phyloP scores from a whole-genome alignment of 2,888 invertebrate species.

The Oligia fasciuncula region DNA sequence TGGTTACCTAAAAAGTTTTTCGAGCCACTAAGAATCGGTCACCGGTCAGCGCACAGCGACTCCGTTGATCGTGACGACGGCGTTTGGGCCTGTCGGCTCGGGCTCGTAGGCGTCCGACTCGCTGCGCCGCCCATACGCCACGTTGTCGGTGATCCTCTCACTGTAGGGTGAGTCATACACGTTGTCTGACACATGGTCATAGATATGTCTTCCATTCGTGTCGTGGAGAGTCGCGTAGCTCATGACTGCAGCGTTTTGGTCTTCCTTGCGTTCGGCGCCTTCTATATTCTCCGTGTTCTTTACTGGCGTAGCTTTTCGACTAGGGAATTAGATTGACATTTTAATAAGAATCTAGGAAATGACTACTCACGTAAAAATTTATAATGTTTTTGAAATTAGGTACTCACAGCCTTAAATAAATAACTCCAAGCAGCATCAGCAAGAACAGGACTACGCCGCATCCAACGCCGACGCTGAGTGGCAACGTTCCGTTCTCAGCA shows the following conservation, averaged over 20 bases:
- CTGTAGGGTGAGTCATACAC: conserved; percentile 94
- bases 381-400: conserved; percentile 11
- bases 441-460: conserved; percentile 95
- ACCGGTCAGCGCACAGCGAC: conserved; percentile 94
- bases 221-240: conserved; percentile 96
- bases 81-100: conserved; percentile 91
- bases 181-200: conserved; percentile 91
- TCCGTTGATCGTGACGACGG: conserved; percentile 96
- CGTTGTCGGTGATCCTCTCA: conserved; percentile 88
- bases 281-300: conserved; percentile 97
- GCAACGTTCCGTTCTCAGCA: conserved; percentile 93
- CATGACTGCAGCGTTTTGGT: conserved; percentile 96
- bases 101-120: conserved; percentile 91
- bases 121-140: conserved; percentile 84
- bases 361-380: not conserved
- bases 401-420: conserved; percentile 95
- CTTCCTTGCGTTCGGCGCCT: conserved; percentile 96
- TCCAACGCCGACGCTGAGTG: conserved; percentile 95
- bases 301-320: conserved; percentile 95
- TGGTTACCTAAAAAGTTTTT: conserved; percentile 67
- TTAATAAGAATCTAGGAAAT: conserved; percentile 12
- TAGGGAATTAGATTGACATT: conserved; percentile 73
- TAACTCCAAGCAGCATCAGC: conserved; percentile 93
- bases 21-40: conserved; percentile 43
- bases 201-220: conserved; percentile 88